Conservation (phyloP, 1,140 invertebrate species). For the Andrena cerasifolii region DNA sequence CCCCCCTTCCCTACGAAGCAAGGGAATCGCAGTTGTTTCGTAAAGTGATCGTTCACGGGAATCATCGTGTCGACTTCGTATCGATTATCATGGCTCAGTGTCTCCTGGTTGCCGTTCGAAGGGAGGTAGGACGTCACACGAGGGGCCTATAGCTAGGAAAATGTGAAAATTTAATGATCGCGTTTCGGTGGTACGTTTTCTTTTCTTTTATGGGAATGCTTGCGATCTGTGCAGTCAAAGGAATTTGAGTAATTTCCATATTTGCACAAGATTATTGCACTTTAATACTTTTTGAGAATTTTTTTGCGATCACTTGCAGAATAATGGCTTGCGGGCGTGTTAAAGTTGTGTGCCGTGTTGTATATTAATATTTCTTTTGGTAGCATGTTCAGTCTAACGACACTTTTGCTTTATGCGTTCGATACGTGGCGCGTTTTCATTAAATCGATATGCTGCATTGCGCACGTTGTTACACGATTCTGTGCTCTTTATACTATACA, state of each 20-base stretch:
- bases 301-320: no score
- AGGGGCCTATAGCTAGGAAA: constrained; percentile 4
- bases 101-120: neutral
- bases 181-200: no score
- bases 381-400: constrained; percentile 25
- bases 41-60: constrained; percentile 13
- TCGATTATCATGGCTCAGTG: constrained; percentile 14
- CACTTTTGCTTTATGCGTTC: constrained; percentile 49
- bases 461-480: constrained; percentile 52
- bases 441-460: constrained; percentile 56
- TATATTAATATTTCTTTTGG: neutral
- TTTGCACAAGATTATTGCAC: neutral
- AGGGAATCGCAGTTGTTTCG: constrained; percentile 9
- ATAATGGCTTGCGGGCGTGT: no score
- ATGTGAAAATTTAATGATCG: constrained; percentile 27
- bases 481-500: constrained; percentile 47
- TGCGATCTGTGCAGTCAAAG: neutral
- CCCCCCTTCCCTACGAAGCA: neutral
- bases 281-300: no score
- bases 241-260: neutral
- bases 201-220: neutral
- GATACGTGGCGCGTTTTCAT: constrained; percentile 42
- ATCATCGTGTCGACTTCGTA: constrained; percentile 18
- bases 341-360: no score
- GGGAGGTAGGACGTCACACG: neutral